Evolutionary conservation across 2,113 vertebrate species (phyloP).

Genomic region (Oenanthe melanoleuca): DNA sequence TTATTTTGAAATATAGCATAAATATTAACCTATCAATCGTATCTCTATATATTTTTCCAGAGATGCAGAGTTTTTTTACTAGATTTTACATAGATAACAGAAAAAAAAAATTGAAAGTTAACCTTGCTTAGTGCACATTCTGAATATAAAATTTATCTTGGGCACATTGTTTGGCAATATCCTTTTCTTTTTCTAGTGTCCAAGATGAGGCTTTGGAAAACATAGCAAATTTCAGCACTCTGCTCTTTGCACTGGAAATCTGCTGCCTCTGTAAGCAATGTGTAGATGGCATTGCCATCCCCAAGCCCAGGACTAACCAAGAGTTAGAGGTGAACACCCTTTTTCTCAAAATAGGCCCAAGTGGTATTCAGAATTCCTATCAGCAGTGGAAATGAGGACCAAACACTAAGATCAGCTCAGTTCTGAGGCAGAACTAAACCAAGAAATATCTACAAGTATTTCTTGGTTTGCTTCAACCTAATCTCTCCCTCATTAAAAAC

Average conservation of each 20-base stretch:
- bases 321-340: background rate
- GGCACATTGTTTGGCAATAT: background rate
- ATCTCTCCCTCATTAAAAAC: background rate
- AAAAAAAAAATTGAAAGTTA: background rate
- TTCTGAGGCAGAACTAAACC: background rate
- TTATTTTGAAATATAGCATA: background rate
- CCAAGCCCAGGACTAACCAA: background rate
- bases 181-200: background rate
- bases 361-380: background rate
- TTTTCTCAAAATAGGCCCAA: background rate
- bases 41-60: background rate
- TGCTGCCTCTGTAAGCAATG: background rate
- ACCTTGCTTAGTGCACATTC: background rate
- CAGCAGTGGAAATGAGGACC: background rate
- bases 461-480: background rate
- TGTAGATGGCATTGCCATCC: background rate
- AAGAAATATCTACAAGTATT: background rate
- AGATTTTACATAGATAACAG: background rate
- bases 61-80: background rate
- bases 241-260: background rate
- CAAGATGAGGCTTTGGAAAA: background rate
- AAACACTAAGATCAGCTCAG: background rate
- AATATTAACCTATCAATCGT: background rate
- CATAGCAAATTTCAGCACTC: background rate
- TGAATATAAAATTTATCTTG: background rate